Evolutionary conservation across 2,888 invertebrate genomes (phyloP), one percentile per base, ranked within the genome.

Genomic region (Caenorhabditis sp.): DNA sequence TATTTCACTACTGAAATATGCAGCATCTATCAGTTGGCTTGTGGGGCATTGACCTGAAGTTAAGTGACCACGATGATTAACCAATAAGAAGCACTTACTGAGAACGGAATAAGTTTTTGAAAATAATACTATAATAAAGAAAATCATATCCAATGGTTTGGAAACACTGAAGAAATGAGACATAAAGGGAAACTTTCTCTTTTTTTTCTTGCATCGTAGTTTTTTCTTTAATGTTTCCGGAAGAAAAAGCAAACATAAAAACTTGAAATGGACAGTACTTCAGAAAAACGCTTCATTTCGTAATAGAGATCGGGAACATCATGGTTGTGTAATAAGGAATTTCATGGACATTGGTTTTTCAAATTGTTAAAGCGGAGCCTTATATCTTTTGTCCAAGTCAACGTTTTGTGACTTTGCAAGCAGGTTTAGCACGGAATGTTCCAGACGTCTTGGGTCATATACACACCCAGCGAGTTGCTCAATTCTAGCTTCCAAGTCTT

Each of bases 391-490:
- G 28, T 86, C 85, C 10, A 83, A 56, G 24, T 86, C 85, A 8
- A 83, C 69, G 35, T 86, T 85, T 49, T 86, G 86, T 0, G 81
- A 81, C 24, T 75, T 79, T 22, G 86, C 82, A 7, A 86, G 74
- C 5, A 86, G 41, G 12, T 56, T 79, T 4, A 86, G 47, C 22
- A 83, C 86, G 1, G 81, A 68, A 41, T 86, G 86, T 47, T 88
- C 86, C 14, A 88, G 54, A 1, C 70, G 64, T 54, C 85, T 59
- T 0, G 86, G 54, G 59, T 88, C 80, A 66, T 88, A 88, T 14
- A 88, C 87, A 70, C 84, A 82, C 12, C 77, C 77, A 12, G 85
- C 82, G 0, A 88, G 68, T 41, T 85, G 81, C 49, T 85, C 84
- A 22, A 88, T 84, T 44, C 83, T 19, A 24, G 86, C 58, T 59